Base-by-base conservation (phyloP, 2,888 invertebrate genomes). In the Diachrysia chrysitis region DNA sequence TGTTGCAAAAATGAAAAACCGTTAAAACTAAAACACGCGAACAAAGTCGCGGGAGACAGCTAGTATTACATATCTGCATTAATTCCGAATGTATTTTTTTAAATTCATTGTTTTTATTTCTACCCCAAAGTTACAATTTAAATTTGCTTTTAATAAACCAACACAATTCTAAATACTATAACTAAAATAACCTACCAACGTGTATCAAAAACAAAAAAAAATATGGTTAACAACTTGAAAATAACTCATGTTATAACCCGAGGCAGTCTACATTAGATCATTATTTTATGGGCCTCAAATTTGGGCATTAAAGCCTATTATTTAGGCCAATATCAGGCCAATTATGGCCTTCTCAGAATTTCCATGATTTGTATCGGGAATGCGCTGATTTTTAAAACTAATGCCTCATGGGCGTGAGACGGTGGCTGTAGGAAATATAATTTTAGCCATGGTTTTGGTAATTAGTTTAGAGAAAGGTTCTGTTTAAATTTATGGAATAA, bases 251-350 rank as follows among this genome's bases (percentile, higher is more conserved):
- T 60, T 61, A 51, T 19, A 74, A 19, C 87, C 83, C 59, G 58
- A 59, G 81, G 90, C 80, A 48, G 63, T 76, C 75, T 83, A 82
- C 89, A 85, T 87, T 87, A 85, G 90, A 87, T 92, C 92, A 93
- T 93, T 94, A 93, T 93, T 94, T 93, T 93, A 94, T 94, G 93
- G 89, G 79, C 71, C 81, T 87, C 92, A 91, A 90, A 93, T 93
- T 92, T 91, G 89, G 86, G 69, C 80, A 82, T 84, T 90, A 91
- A 90, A 90, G 85, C 84, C 88, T 90, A 90, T 91, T 89, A 91
- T 90, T 90, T 88, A 83, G 87, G 58, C 88, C 89, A 89, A 92
- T 92, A 92, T 91, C 85, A 71, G 75, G 63, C 85, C 86, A 88
- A 89, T 87, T 89, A 87, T 83, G 76, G 9, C 58, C 79, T 82